phyloP scores from a whole-genome alignment of 2,888 invertebrate species.

The Ennomos erosarius region DNA sequence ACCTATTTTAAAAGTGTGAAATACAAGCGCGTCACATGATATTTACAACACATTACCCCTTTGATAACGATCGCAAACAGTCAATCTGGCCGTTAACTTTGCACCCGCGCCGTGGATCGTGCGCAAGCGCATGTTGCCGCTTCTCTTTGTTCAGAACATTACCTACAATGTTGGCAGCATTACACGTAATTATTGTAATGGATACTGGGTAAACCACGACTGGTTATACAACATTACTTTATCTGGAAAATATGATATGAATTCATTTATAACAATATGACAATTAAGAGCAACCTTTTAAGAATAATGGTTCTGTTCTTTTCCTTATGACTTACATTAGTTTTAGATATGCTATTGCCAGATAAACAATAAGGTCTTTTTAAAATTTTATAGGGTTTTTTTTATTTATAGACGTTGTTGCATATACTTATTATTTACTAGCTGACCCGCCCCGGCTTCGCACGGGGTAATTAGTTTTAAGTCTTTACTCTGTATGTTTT shows the following conservation, averaged over 20 bases:
- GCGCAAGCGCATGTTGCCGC: conserved; percentile 36
- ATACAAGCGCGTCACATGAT: conserved; percentile 9
- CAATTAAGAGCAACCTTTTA: too few relatives aligned
- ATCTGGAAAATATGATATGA: too few relatives aligned
- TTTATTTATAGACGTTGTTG: too few relatives aligned
- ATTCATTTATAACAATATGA: too few relatives aligned
- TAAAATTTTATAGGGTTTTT: too few relatives aligned
- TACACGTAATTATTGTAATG: conserved; percentile 55
- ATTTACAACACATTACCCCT: conserved; percentile 26
- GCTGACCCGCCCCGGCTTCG: too few relatives aligned
- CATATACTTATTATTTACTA: too few relatives aligned
- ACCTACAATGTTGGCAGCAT: conserved; percentile 50
- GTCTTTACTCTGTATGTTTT: too few relatives aligned
- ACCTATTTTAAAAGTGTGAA: conserved; percentile 1
- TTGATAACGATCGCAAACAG: conserved; percentile 33
- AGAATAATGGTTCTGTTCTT: not conserved
- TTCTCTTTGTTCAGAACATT: conserved; percentile 31
- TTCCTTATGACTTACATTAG: not conserved
- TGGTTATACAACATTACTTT: conserved; percentile 22
- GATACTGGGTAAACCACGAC: conserved; percentile 48
- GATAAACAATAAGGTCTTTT: too few relatives aligned
- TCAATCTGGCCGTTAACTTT: conserved; percentile 33
- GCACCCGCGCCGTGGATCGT: conserved; percentile 27
- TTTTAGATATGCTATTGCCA: too few relatives aligned
- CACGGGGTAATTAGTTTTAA: too few relatives aligned